These are phyloP conservation scores for Temnothorax ravouxi DNA, from an alignment of 2,888 invertebrate species.

Conservation along the genomic window DNA sequence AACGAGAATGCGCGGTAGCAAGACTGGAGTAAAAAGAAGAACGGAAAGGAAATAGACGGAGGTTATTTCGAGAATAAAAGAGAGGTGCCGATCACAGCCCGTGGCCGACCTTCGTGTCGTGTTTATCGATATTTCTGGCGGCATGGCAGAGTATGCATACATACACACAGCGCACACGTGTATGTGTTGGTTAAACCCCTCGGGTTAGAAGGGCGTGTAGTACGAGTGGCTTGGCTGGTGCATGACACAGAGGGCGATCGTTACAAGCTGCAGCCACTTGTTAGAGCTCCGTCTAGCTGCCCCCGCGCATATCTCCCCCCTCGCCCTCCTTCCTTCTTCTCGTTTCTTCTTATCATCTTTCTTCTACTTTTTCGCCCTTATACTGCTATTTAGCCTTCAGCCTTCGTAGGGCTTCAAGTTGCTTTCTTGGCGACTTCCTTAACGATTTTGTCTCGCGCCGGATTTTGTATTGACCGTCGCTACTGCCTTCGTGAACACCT, in stretches of 20 bases:
- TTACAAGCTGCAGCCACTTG: constrained; percentile 81
- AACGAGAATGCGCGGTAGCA: constrained; percentile 12
- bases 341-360: constrained; percentile 44
- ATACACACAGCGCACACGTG: background rate
- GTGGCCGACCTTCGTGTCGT: constrained; percentile 60
- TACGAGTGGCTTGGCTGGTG: constrained; percentile 67
- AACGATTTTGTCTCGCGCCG: constrained; percentile 33
- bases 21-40: constrained; percentile 35
- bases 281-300: constrained; percentile 79
- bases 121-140: constrained; percentile 53
- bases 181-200: constrained; percentile 68
- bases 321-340: constrained; percentile 30
- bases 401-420: background rate
- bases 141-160: constrained; percentile 6
- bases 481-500: constrained; percentile 5
- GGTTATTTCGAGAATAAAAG: constrained; percentile 56
- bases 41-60: constrained; percentile 44
- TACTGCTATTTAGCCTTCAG: constrained; percentile 18
- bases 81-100: constrained; percentile 47
- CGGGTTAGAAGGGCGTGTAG: constrained; percentile 62
- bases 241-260: constrained; percentile 78
- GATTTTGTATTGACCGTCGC: constrained; percentile 66
- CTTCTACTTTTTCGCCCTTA: constrained; percentile 57
- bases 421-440: constrained; percentile 15
- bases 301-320: constrained; percentile 49